Base-by-base conservation (phyloP, 2,797 vertebrate genomes). In the Bradypus variegatus region DNA sequence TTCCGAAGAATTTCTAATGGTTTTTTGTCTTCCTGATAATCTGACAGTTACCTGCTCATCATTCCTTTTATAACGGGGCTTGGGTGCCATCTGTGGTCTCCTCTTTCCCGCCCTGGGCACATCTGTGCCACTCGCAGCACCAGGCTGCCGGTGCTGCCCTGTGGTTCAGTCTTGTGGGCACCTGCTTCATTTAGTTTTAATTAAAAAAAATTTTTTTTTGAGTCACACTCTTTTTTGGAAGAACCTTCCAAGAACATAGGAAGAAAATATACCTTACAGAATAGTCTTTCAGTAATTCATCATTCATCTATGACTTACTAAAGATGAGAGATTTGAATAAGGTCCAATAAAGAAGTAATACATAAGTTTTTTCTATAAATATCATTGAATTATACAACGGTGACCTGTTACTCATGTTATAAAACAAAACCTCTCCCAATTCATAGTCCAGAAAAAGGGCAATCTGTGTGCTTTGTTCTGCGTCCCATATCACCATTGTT, bases 141-240 rank as follows among this genome's bases (percentile, higher is more conserved):
- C 21, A 33, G 50, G 41, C 69, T 75, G 36, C 16, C n/a, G 0
- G 0, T 48, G 9, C 55, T 12, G 3, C 7, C 31, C 23, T 79
- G 45, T 53, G 5, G 45, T 29, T 76, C 58, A 18, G 1, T 15
- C 38, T 14, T 12, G 0, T 53, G 23, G 53, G 58, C 18, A 27
- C 23, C n/a, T 69, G n/a, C n/a, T 69, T n/a, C 33, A 2, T n/a
- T 69, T 69, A n/a, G 27, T 69, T 64, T 64, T 13, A 64, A 29
- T 27, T 11, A 29, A 64, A 60, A 62, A 64, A 64, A 64, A 31
- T 53, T 69, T 69, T 19, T 9, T 2, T 60, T 9, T 2, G 80
- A 65, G 21, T 82, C 62, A 67, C 62, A 48, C 29, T 48, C 60
- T 82, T 82, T 25, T 25, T 82, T 82, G 50, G 41, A 82, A 65